phyloP scores from a whole-genome alignment of 2,113 vertebrate genomes.

The Phoenicopterus ruber region DNA sequence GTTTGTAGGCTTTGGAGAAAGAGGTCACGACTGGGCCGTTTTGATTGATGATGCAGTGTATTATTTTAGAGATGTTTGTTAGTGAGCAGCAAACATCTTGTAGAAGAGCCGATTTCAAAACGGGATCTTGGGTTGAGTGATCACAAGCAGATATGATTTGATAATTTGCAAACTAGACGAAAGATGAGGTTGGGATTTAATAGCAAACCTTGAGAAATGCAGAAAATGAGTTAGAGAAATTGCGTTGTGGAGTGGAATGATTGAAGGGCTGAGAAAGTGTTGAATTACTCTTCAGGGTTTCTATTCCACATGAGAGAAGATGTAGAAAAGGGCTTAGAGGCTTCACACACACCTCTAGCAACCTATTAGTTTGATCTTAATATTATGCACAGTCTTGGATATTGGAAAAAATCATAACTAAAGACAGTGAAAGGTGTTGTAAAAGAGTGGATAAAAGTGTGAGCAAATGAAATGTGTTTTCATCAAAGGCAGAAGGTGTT shows the following conservation, averaged over 20 bases:
- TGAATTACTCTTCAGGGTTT: neutral
- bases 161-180: neutral
- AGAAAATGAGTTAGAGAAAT: neutral
- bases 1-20: neutral
- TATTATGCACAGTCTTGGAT: neutral
- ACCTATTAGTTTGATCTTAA: neutral
- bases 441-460: neutral
- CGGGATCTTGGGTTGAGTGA: neutral
- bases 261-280: neutral
- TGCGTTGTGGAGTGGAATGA: neutral
- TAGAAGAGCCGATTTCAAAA: neutral
- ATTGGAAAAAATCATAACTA: neutral
- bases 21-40: neutral
- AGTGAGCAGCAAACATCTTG: neutral
- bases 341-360: neutral
- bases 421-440: neutral
- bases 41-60: neutral
- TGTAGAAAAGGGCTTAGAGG: neutral
- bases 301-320: neutral
- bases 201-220: neutral
- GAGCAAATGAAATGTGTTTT: neutral
- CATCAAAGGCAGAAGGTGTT: neutral
- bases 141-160: neutral
- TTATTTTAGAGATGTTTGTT: neutral
- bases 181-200: neutral